Conservation (phyloP, 2,888 invertebrate genomes). For the Diploptera punctata region DNA sequence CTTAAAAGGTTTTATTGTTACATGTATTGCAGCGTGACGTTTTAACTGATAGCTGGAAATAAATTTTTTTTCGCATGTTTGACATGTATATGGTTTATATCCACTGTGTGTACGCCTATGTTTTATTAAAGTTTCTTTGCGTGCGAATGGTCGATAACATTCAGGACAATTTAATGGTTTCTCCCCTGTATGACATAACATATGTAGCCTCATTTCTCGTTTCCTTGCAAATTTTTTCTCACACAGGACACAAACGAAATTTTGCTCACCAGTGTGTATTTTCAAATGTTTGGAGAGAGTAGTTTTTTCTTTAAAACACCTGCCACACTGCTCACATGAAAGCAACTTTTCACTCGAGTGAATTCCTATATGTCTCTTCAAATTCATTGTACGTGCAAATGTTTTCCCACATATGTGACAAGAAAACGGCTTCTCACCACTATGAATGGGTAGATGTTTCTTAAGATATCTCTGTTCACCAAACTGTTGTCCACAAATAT, state of each 20-base stretch:
- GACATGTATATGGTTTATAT: constrained; percentile 1
- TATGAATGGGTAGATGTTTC: constrained; percentile 18
- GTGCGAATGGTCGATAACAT: background rate
- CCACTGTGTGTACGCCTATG: constrained; percentile 9
- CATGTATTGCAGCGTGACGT: constrained; percentile 6
- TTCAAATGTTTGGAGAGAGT: constrained; percentile 49
- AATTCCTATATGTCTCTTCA: constrained; percentile 37
- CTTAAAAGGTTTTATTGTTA: background rate
- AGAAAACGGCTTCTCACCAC: constrained; percentile 40
- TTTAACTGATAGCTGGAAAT: background rate
- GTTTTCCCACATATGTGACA: constrained; percentile 40
- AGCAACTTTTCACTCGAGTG: constrained; percentile 42
- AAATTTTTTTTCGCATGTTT: constrained; percentile 14
- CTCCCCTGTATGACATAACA: constrained; percentile 11
- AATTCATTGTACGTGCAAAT: constrained; percentile 38
- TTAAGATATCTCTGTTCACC: background rate
- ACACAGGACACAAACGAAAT: constrained; percentile 51
- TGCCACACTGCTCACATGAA: constrained; percentile 30
- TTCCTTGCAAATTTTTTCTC: constrained; percentile 46
- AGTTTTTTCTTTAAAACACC: constrained; percentile 37
- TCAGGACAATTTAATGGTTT: constrained; percentile 1
- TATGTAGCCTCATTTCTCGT: background rate
- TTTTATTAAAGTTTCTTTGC: background rate
- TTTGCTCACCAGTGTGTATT: constrained; percentile 50
- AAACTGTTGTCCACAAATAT: background rate